Evolutionary conservation across 2,113 vertebrate genomes (phyloP), one percentile per base, ranked within the genome.

Genomic region (Nerophis ophidion): DNA sequence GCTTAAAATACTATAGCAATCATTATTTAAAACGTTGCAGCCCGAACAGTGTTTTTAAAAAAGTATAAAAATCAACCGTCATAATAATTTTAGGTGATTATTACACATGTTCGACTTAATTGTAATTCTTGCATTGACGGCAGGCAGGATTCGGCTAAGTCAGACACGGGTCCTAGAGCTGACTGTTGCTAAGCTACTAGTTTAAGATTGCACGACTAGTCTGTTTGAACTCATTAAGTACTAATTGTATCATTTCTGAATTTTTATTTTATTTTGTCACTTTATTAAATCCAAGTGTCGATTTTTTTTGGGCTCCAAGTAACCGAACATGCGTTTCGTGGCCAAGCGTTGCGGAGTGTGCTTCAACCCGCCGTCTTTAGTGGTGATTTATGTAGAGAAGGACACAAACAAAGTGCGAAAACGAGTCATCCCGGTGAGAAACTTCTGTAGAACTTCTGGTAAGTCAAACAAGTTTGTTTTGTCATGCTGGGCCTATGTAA

Each of bases 371-470:
- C 94, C 93, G 0, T 86, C 97, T n/a, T 86, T 99, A 49, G 60
- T 98, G 66, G 71, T 98, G 60, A 86, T 97, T 69, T 98, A 99
- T 58, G 86, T 88, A 69, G 76, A 90, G 1, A 74, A 71, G 12
- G 61, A 66, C 33, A 81, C 76, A 38, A 84, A 85, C 0, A 92
- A 90, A 70, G 74, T 76, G 47, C 90, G 94, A 7, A 92, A 91
- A 80, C 91, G 96, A 68, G 77, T 93, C 36, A 99, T 99, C 84
- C 97, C 97, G 0, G 68, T 97, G 55, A 84, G 94, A 44, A 91
- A 89, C 40, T 98, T 98, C 79, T 94, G 91, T 0, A 86, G 66
- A 72, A 91, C 87, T 71, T 98, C 95, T 77, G 95, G 96, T 96
- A 85, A 70, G 77, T 3, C 0, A 49, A 4, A 1, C 1, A 36